Evolutionary conservation across 2,113 vertebrate genomes (phyloP), one percentile per base, ranked within the genome.

Genomic region (Nicator chloris): DNA sequence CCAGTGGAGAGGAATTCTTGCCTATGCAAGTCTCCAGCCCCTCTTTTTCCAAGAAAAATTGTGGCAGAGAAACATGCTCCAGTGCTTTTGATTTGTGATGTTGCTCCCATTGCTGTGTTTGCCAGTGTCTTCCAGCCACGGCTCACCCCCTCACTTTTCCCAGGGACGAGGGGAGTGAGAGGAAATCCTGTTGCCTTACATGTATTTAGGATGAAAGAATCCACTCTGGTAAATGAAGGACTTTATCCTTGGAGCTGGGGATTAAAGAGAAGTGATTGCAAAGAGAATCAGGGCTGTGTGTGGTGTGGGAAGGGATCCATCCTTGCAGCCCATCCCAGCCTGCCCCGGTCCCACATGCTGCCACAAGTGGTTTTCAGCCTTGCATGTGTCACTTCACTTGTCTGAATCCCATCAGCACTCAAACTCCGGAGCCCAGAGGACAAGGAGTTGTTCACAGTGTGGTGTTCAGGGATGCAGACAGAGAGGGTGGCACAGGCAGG

Each of bases 81-180:
- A 8, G 37, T 20, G 2, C 64, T 77, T 66, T 47, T 0, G 5
- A 19, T 86, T 64, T 15, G 53, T 15, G 37, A 53, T 13, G 44
- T 45, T 0, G 2, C 39, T 59, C 45, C 7, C 26, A 0, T 5
- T 13, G 4, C 75, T 37, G 60, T 5, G 4, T 40, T 86, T 19
- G 8, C 57, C 2, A 1, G 27, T 6, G 1, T 51, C 9, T 78
- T 37, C 45, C 56, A 44, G 35, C 4, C 27, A 1, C 0, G 0
- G 30, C 40, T 90, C 54, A 35, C 54, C 7, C n/a, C 24, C 22
- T 54, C 56, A 5, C 13, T 18, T 59, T 53, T n/a, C 39, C 20
- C 2, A 4, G 65, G 26, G 26, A 53, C 30, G 31, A 21, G 30
- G 35, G 42, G 30, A 68, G 22, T 1, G 0, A 24, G 53, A 61